Evolutionary conservation across 2,888 invertebrate genomes (phyloP).

Genomic region (Caenorhabditis sulstoni): DNA sequence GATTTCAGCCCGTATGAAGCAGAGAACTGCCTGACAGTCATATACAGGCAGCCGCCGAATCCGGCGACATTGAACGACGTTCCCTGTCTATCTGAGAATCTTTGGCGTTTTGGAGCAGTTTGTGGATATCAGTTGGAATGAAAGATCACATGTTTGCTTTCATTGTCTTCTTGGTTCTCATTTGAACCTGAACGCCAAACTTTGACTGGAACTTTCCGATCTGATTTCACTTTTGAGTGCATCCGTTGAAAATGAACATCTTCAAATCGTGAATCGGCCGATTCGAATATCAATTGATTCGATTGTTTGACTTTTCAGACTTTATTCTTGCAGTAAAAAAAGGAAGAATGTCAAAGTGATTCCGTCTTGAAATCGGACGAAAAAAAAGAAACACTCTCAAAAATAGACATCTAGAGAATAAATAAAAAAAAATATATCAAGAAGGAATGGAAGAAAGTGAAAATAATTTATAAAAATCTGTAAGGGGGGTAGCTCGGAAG

Average conservation of each 20-base stretch:
- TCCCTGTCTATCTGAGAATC: background rate
- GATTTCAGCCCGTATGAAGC: background rate
- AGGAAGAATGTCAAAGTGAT: slow-evolving; percentile 5
- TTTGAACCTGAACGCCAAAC: no score
- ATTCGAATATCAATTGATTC: no score
- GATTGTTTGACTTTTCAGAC: background rate
- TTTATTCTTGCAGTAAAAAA: slow-evolving; percentile 18
- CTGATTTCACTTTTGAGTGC: no score
- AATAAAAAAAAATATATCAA: slow-evolving; percentile 30
- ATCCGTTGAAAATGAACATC: slow-evolving; percentile 42
- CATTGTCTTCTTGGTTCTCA: no score
- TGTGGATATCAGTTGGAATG: background rate
- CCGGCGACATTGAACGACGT: slow-evolving; percentile 21
- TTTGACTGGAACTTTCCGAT: no score
- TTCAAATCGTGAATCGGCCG: no score
- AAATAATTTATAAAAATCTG: slow-evolving; percentile 25
- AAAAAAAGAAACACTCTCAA: slow-evolving; percentile 2
- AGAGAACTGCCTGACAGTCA: slow-evolving; percentile 11
- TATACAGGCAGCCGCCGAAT: no score
- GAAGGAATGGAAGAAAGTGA: background rate
- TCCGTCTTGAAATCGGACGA: slow-evolving; percentile 6
- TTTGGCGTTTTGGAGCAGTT: background rate
- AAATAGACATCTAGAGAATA: slow-evolving; percentile 56
- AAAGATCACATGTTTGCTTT: no score
- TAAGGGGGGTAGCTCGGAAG: background rate